A percentile compares a stretch with the other conserved stretches of the same genome.
These are phyloP conservation scores for Choloepus didactylus DNA, from an alignment of 2,797 vertebrate species.

Conservation along the genomic window DNA sequence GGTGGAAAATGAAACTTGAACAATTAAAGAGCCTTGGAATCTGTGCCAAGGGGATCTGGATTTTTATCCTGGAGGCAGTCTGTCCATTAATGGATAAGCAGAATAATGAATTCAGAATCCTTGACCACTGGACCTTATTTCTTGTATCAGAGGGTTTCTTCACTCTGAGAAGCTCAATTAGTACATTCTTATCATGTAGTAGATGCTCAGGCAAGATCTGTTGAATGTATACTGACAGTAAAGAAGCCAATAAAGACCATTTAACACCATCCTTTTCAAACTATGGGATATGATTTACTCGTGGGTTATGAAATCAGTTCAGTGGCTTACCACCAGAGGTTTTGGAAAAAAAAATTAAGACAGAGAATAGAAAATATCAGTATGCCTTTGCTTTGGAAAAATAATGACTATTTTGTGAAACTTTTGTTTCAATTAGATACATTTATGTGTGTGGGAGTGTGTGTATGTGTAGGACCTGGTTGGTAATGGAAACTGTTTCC, in stretches of 20 bases:
- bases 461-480: not conserved
- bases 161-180: not conserved
- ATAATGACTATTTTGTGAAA: not conserved
- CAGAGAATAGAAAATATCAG: conserved; percentile 11
- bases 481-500: not conserved
- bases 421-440: conserved; percentile 21
- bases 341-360: not conserved
- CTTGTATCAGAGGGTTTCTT: not conserved
- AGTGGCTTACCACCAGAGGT: not conserved
- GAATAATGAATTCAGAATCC: not conserved
- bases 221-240: conserved; percentile 9
- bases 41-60: not conserved
- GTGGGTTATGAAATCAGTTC: not conserved
- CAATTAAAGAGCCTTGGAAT: not conserved
- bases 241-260: not conserved
- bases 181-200: not conserved
- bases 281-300: not conserved
- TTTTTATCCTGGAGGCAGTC: not conserved
- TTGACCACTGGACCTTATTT: not conserved
- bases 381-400: conserved; percentile 9
- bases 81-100: not conserved
- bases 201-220: conserved; percentile 10
- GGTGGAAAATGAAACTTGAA: not conserved
- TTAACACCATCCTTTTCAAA: not conserved
- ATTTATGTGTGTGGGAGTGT: not conserved